Evolutionary conservation across 2,888 invertebrate genomes (phyloP), one percentile per base, ranked within the genome.

Genomic region (Spilosoma lubricipeda): DNA sequence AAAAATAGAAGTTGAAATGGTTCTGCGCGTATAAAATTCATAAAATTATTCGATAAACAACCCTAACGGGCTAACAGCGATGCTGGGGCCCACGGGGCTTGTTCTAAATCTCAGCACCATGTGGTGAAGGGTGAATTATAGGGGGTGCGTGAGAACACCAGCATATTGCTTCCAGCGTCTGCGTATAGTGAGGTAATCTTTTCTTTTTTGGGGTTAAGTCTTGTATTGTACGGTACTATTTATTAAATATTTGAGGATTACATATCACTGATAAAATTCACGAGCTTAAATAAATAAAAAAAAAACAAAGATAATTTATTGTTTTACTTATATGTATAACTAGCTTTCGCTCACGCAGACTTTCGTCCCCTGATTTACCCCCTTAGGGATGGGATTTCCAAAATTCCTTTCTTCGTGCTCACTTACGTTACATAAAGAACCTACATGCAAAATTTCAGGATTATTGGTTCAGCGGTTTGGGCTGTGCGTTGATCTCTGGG

Each of bases 31-130:
- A 85, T 79, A 80, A 85, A 78, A 85, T 85, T 85, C 76, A 78
- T 85, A 80, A 83, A 82, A 85, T 82, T 76, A 84, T 80, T 82
- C 80, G 77, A 83, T 83, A 83, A 81, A 83, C 77, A 80, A 79
- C 42, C 65, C 65, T 76, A 76, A 36, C 76, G 68, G 23, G 65
- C n/a, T 56, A n/a, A 59, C 27, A n/a, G 59, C 30, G 52, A 42
- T 39, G n/a, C 33, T 48, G 45, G 67, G 36, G 45, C 33, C 33
- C n/a, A 67, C 71, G 67, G 74, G 64, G 75, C 75, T 67, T 72
- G 78, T 67, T 70, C 77, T 83, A 82, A 85, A 80, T 81, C 73
- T 76, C 81, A 39, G 77, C 69, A 80, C 77, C 84, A 85, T 82
- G 73, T 79, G 83, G 76, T 65, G 65, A 63, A 70, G 72, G 70